A percentile compares a stretch with the other conserved stretches of the same genome.
Evolutionary conservation across 2,113 vertebrate genomes (phyloP).

Genomic region (Cyanoderma ruficeps): DNA sequence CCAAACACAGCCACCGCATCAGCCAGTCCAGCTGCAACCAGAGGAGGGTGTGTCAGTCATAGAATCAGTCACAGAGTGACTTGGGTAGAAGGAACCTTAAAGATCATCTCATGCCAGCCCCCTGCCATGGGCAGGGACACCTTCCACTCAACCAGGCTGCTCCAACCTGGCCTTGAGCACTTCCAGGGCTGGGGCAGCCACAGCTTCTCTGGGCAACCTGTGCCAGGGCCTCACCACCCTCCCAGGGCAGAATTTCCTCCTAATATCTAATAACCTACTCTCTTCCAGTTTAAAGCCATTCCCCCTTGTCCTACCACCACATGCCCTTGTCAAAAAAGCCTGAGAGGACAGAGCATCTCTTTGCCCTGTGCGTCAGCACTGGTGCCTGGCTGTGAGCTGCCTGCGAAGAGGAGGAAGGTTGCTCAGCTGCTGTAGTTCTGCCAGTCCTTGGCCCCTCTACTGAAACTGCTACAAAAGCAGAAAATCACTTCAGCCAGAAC

Average conservation of each 20-base stretch:
- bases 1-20: neutral
- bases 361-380: neutral
- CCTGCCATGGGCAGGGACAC: neutral
- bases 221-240: neutral
- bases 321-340: neutral
- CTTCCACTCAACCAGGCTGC: neutral
- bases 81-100: neutral
- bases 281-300: neutral
- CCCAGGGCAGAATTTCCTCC: neutral
- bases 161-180: neutral
- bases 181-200: neutral
- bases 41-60: neutral
- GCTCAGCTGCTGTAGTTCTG: conserved; percentile 22
- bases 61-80: neutral
- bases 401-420: neutral
- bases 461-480: conserved; percentile 30
- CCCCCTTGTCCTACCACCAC: neutral
- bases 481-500: conserved; percentile 7
- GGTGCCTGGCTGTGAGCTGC: neutral
- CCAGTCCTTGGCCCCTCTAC: conserved; percentile 13
- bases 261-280: neutral
- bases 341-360: neutral
- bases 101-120: neutral
- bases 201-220: neutral
- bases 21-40: neutral